Base-by-base conservation (phyloP, 2,888 invertebrate species). In the Cenopis cana region DNA sequence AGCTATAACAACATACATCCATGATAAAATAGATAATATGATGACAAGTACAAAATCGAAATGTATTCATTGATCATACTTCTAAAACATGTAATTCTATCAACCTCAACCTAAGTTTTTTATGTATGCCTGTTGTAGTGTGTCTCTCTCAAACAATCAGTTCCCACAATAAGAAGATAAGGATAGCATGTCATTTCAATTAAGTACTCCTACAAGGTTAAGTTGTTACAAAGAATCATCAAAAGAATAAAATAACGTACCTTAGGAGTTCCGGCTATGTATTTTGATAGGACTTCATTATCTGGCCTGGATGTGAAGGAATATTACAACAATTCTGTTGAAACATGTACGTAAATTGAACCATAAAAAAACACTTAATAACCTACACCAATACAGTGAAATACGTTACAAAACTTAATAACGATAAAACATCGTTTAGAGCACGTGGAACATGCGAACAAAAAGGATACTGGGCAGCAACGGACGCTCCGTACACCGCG, bases 391-490 rank as follows among this genome's bases (percentile, higher is more conserved):
- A 49, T 33, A 29, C 18, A 20, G 11, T 18, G 36, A 60, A 62
- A 60, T 18, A 57, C 36, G 54, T 60, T 57, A 56, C n/a, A 69
- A 65, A 52, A 52, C 41, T 57, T 52, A 65, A 54, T 69, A 52
- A 46, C 60, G 49, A 36, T 52, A 59, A 52, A 57, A 54, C 41
- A 69, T 59, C 61, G 67, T 61, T n/a, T 73, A 76, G 68, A 84
- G 83, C 89, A 89, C 91, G 89, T 91, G 91, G 83, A 82, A 77
- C 74, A 76, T 75, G 72, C 73, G 68, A 72, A 72, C 70, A 78
- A 81, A 93, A 93, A 93, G 93, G 93, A 93, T 93, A 93, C 93
- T 87, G 88, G 56, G 81, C 71, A 73, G 83, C 74, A 79, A 79
- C 81, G 69, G 87, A 81, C 75, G 86, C 83, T 75, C 89, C 88